Conservation (phyloP, 2,113 vertebrate genomes). For the Nothobranchius furzeri region DNA sequence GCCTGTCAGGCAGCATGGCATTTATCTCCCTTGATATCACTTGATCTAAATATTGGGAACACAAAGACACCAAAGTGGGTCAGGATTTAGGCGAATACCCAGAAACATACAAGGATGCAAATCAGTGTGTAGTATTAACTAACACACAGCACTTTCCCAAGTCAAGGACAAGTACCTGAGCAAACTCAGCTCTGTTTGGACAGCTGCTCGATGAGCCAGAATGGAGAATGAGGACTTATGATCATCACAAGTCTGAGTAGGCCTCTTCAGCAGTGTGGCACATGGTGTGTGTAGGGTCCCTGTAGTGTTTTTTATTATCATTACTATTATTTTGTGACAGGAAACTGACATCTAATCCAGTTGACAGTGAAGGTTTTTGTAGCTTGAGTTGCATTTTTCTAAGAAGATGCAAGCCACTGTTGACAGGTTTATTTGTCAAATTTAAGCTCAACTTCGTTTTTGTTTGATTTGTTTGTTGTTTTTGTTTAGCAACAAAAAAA, state of each 20-base stretch:
- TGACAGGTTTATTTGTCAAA: constrained; percentile 19
- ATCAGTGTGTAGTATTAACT: constrained; percentile 45
- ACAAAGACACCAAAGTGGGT: constrained; percentile 64
- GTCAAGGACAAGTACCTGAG: constrained; percentile 60
- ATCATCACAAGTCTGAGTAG: constrained; percentile 50
- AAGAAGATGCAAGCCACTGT: constrained; percentile 22
- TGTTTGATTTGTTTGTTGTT: background rate
- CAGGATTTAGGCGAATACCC: constrained; percentile 41
- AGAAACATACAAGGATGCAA: constrained; percentile 60
- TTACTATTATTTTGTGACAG: constrained; percentile 17
- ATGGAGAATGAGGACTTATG: constrained; percentile 65
- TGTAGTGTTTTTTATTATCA: constrained; percentile 40
- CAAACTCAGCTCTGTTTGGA: constrained; percentile 71
- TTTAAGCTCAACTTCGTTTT: constrained; percentile 32
- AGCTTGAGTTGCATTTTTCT: constrained; percentile 45
- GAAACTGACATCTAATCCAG: constrained; percentile 41
- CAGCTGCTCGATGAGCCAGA: constrained; percentile 70
- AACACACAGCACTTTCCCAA: constrained; percentile 43
- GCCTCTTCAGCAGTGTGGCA: constrained; percentile 35
- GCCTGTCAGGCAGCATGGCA: constrained; percentile 21
- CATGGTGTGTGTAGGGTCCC: constrained; percentile 45
- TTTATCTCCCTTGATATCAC: constrained; percentile 49
- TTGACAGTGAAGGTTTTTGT: constrained; percentile 36
- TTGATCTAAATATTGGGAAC: constrained; percentile 64
- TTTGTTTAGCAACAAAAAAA: background rate